Evolutionary conservation across 2,888 invertebrate species (phyloP).

Genomic region (Heliconius ethilla): DNA sequence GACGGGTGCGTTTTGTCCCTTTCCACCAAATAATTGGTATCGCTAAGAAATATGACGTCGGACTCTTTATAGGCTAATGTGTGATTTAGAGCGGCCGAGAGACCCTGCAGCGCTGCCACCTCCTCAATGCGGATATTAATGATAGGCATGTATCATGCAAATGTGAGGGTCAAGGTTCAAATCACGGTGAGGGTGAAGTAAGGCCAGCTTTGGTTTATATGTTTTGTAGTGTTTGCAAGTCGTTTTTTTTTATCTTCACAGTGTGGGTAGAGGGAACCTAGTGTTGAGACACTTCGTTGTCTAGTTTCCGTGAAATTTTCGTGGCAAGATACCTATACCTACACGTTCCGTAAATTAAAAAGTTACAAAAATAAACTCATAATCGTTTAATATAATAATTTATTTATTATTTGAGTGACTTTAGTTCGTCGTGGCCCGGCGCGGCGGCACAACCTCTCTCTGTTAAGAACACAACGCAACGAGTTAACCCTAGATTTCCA

Average conservation of each 20-base stretch:
- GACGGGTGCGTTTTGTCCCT: constrained; percentile 67
- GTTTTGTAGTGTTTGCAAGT: background rate
- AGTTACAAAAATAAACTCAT: background rate
- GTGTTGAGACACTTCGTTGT: no score
- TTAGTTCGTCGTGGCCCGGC: no score
- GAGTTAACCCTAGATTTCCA: no score
- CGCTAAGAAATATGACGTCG: constrained; percentile 71
- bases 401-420: background rate
- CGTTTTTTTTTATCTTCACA: no score
- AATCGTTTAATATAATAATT: background rate
- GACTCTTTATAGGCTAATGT: constrained; percentile 75
- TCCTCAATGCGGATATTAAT: constrained; percentile 76
- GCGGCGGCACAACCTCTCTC: no score
- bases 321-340: background rate
- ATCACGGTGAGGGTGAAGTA: constrained; percentile 22
- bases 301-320: background rate
- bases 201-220: constrained; percentile 25
- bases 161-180: constrained; percentile 54
- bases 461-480: no score
- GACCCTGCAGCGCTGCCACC: constrained; percentile 73
- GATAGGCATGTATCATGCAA: constrained; percentile 70
- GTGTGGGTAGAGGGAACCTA: no score
- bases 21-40: constrained; percentile 62
- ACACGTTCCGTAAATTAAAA: background rate
- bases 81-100: constrained; percentile 70